Evolutionary conservation across 2,797 vertebrate species (phyloP).

Genomic region (Poeciliopsis infans): DNA sequence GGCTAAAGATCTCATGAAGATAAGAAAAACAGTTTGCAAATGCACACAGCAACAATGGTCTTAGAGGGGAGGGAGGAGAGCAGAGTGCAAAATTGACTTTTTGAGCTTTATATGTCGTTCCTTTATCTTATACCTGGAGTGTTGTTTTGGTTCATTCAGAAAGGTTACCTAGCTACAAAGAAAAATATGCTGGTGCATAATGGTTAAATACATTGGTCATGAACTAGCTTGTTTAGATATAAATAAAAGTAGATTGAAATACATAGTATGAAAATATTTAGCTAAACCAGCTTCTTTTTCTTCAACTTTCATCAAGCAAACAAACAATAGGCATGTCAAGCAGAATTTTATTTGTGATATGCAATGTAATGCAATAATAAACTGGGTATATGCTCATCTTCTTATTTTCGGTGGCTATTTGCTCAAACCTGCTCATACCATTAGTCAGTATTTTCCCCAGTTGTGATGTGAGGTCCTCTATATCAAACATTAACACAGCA

Average conservation of each 20-base stretch:
- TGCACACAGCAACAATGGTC: neutral
- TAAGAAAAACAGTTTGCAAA: neutral
- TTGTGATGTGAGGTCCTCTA: constrained; percentile 38
- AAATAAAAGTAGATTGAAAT: neutral
- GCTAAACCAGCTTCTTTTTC: neutral
- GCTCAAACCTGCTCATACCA: constrained; percentile 14
- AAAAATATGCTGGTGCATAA: neutral
- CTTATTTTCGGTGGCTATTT: constrained; percentile 13
- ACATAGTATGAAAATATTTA: neutral
- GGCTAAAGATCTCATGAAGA: neutral
- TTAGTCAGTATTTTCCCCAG: constrained; percentile 36
- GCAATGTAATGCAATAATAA: neutral
- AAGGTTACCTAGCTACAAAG: neutral
- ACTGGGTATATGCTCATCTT: neutral
- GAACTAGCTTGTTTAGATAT: neutral
- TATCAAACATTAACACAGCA: constrained; percentile 48
- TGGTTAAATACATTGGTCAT: neutral
- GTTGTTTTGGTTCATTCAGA: no score
- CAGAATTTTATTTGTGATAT: constrained; percentile 14
- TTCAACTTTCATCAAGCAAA: neutral
- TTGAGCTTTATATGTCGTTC: no score
- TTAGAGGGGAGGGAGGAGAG: neutral
- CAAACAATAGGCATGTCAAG: constrained; percentile 1
- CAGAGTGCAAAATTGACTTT: no score
- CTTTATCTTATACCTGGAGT: no score